phyloP scores from a whole-genome alignment of 2,113 vertebrate species.

The Jaculus jaculus region DNA sequence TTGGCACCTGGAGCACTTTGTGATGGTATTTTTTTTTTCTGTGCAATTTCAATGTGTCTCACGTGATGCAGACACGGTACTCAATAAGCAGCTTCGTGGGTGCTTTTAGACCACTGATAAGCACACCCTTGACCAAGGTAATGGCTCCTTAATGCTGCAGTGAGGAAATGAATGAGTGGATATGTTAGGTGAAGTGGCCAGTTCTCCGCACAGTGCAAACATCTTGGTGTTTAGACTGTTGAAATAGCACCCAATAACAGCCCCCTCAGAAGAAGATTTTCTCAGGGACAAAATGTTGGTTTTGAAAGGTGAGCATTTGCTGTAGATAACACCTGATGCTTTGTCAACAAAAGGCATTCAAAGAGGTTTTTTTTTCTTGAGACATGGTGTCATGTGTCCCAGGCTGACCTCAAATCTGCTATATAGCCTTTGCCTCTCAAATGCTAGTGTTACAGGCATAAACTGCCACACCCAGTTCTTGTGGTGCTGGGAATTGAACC shows the following conservation, averaged over 20 bases:
- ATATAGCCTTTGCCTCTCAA: neutral
- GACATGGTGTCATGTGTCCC: too few relatives aligned
- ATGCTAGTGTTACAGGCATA: neutral
- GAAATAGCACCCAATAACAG: neutral
- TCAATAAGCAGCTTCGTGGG: neutral
- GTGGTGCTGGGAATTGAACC: neutral
- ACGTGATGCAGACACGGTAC: neutral
- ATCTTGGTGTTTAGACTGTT: neutral
- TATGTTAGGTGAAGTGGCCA: neutral
- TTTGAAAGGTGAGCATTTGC: slow-evolving; percentile 32
- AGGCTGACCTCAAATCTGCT: neutral
- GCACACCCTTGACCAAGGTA: neutral
- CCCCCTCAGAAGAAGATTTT: neutral
- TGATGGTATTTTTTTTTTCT: neutral
- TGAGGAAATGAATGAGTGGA: neutral
- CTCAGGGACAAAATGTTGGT: neutral
- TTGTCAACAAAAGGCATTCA: neutral
- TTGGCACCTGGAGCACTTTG: neutral
- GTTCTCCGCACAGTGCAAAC: neutral
- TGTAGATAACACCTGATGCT: neutral
- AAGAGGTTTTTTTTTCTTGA: neutral
- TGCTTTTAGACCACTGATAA: neutral
- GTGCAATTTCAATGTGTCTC: neutral
- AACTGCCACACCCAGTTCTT: neutral
- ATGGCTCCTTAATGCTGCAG: neutral